Base-by-base conservation (phyloP, 2,113 vertebrate genomes). In the Eurystomus gularis region DNA sequence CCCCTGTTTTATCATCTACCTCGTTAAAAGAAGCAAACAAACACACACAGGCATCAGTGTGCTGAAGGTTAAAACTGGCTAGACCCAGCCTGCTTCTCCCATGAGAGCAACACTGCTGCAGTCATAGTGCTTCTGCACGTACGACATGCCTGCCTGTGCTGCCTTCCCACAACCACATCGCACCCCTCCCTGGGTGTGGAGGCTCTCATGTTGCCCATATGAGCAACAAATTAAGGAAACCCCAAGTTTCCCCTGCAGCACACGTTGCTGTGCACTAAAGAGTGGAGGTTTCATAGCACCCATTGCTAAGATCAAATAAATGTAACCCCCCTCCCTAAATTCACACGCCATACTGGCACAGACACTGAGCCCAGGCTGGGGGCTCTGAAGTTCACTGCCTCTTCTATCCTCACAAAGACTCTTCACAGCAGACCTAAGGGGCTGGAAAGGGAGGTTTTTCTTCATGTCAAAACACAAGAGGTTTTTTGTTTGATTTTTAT, bases 251-350 rank as follows among this genome's bases (percentile, higher is more conserved):
- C 51, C 24, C 31, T 24, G 29, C 20, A 81, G 75, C 35, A n/a
- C 18, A 10, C 0, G 0, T 21, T 48, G 26, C 13, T 62, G n/a
- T 4, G 7, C 12, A 4, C 39, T 20, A 28, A 37, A 18, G 21
- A 48, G 6, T 8, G 17, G 51, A n/a, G 26, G 68, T 81, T 62
- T 64, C 24, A 6, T 5, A 55, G 68, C 39, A 24, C 13, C 18
- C 54, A 51, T 10, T 2, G 0, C 9, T 8, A 25, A 11, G 29
- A 58, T 31, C 26, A 68, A 31, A 42, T 31, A 79, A 35, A 46
- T 1, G 2, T 31, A 37, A 37, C n/a, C 17, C 14, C 4, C 6
- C 9, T 7, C 31, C 37, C 51, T 35, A 57, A 48, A 55, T 26
- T 44, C 39, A 64, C 17, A 4, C 2, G 1, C 35, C 26, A 1